Percentiles rank a stretch among this genome's conserved stretches.
Evolutionary conservation across 1,140 invertebrate genomes (phyloP).

Genomic region (Drosophila paulistorum): DNA sequence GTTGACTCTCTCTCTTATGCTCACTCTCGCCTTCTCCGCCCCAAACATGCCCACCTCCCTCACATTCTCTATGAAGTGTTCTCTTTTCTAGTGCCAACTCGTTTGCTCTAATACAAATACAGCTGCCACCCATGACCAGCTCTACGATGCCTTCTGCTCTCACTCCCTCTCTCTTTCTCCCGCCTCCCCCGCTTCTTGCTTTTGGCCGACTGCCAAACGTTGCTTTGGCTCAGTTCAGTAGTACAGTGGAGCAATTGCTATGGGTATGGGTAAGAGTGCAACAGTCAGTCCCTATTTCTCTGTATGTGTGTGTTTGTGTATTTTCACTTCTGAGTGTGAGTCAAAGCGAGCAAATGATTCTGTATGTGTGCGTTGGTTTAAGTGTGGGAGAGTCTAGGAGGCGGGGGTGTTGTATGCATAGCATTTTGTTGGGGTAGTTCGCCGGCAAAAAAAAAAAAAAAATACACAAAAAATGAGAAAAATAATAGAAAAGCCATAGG

Average conservation of each 20-base stretch:
- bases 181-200: conserved; percentile 8
- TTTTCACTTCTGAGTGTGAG: conserved; percentile 14
- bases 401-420: conserved; percentile 46
- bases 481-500: conserved; percentile 26
- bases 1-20: conserved; percentile 17
- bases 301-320: conserved; percentile 23
- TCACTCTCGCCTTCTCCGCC: conserved; percentile 18
- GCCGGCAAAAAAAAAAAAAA: conserved; percentile 55
- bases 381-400: conserved; percentile 10
- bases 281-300: conserved; percentile 29
- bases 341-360: conserved; percentile 28
- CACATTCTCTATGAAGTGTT: conserved; percentile 12
- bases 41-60: conserved; percentile 7
- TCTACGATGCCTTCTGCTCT: conserved; percentile 22
- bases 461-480: conserved; percentile 21
- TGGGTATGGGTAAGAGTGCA: conserved; percentile 66
- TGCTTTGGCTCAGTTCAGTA: conserved; percentile 63
- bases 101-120: conserved; percentile 38
- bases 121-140: conserved; percentile 39
- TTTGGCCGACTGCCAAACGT: conserved; percentile 73
- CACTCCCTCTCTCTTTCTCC: neutral
- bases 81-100: conserved; percentile 9
- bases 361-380: conserved; percentile 28
- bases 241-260: conserved; percentile 68
- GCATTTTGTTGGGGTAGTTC: conserved; percentile 77